These are phyloP conservation scores for Parus major DNA, from an alignment of 2,113 vertebrate genomes.

Conservation along the genomic window DNA sequence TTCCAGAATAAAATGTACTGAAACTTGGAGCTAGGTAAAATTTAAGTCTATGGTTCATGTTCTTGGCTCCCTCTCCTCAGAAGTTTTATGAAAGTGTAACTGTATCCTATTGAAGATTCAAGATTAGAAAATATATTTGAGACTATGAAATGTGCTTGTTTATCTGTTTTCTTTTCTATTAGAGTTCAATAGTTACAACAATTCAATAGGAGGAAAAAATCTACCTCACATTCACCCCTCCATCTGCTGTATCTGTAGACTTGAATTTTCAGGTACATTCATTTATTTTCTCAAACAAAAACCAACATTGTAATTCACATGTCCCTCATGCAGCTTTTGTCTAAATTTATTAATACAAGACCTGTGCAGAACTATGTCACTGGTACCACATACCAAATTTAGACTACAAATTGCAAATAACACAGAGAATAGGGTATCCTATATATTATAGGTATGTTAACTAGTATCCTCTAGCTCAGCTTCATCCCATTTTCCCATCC, in stretches of 20 bases:
- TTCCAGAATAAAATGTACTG: background rate
- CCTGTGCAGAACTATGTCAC: background rate
- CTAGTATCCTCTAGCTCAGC: background rate
- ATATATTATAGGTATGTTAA: background rate
- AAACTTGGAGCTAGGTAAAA: background rate
- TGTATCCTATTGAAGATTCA: background rate
- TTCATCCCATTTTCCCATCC: background rate
- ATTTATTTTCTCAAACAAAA: background rate
- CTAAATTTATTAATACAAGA: background rate
- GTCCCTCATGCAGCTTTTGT: background rate
- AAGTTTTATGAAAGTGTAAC: background rate
- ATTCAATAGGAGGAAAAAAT: background rate
- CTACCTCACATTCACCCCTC: background rate
- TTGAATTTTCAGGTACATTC: background rate
- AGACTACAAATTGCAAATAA: background rate
- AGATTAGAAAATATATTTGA: background rate
- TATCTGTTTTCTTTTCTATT: background rate
- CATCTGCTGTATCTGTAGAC: background rate
- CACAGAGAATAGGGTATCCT: background rate
- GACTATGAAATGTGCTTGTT: background rate
- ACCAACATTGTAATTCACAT: background rate
- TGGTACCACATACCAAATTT: background rate
- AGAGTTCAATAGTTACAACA: background rate
- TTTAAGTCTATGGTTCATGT: background rate
- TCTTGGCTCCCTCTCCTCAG: background rate